phyloP scores from a whole-genome alignment of 2,113 vertebrate genomes.

The Brachypteracias leptosomus region DNA sequence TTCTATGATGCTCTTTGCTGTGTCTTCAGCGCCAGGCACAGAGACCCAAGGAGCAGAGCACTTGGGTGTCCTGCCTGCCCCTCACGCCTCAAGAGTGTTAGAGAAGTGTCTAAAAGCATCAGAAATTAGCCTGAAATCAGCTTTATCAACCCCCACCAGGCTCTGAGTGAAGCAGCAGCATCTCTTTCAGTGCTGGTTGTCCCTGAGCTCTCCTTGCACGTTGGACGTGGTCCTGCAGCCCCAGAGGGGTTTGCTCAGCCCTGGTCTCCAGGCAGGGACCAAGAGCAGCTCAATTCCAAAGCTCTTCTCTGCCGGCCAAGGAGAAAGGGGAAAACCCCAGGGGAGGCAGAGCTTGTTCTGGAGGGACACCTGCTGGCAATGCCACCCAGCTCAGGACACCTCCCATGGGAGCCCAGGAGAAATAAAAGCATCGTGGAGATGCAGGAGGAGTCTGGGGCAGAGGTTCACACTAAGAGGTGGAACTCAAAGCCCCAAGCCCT shows the following conservation, averaged over 20 bases:
- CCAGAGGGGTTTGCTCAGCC: background rate
- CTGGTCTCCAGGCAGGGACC: background rate
- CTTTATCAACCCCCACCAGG: background rate
- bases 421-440: background rate
- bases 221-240: background rate
- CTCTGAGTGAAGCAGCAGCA: background rate
- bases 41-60: background rate
- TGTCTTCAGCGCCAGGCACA: background rate
- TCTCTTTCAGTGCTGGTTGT: background rate
- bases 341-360: background rate
- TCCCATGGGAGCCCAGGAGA: background rate
- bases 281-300: background rate
- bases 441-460: background rate
- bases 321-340: background rate
- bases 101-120: background rate
- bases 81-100: background rate
- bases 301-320: background rate
- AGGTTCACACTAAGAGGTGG: background rate
- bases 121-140: background rate
- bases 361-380: conserved; percentile 13
- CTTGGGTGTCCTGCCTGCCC: background rate
- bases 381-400: background rate
- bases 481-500: background rate
- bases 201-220: background rate
- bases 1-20: background rate